Base-by-base conservation (phyloP, 2,797 vertebrate species). In the Molossus alvarezi region DNA sequence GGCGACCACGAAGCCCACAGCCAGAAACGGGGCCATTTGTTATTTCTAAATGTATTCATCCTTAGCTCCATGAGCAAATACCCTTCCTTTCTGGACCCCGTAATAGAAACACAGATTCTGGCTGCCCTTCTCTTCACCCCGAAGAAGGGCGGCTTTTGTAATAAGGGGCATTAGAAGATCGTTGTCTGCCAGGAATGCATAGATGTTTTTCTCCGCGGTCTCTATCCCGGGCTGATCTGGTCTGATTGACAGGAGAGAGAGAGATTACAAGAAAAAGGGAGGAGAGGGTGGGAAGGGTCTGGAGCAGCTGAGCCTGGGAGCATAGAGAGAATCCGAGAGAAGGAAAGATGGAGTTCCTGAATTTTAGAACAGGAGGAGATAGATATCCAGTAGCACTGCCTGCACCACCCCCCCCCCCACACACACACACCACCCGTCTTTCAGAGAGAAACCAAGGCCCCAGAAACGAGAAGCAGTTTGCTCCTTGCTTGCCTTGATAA, bases 91-190 rank as follows among this genome's bases (percentile, higher is more conserved):
- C 93, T 97, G 93, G 97, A 97, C 98, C 97, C 98, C 98, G 97
- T 98, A 98, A 98, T 98, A 98, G 98, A 98, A 99, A 98, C 98
- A 98, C 98, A 98, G 97, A 80, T 96, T 98, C 99, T 99, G 99
- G 99, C 99, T 99, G 99, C 98, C 99, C 99, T 99, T 98, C 97
- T 97, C 95, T 85, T 99, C 98, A 99, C 99, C 99, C 98, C 98
- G 98, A 97, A 97, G 97, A 98, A 98, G 97, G 97, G 97, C 98
- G 75, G 79, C 92, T 98, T 98, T 97, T 88, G 80, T 97, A 98
- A 97, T 71, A 92, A 98, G 98, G 97, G 97, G 96, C 96, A 92
- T 92, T 97, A 79, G 86, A 97, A 92, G 93, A 97, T 90, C 98
- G 96, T 98, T 85, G 86, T 98, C 97, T 94, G 91, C 96, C 96